Evolutionary conservation across 2,113 vertebrate genomes (phyloP), one percentile per base, ranked within the genome.

Genomic region (Cephalopterus ornatus): DNA sequence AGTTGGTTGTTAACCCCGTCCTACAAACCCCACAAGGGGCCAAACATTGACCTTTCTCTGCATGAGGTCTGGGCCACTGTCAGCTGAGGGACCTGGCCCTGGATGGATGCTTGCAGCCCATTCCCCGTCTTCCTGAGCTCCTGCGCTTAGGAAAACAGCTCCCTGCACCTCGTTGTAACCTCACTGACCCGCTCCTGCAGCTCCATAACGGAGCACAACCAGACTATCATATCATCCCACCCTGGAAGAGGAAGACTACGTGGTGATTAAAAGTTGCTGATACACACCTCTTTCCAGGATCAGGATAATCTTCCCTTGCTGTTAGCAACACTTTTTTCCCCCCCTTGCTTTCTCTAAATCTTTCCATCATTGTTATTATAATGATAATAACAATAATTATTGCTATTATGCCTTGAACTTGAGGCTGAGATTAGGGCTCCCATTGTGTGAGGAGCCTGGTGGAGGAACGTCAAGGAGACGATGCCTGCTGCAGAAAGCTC

Each of bases 231-330:
- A 35, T 12, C 68, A 66, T 59, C 76, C 76, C 83, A 88, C 56
- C 55, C 42, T 84, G 68, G 73, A 95, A 91, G 65, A 84, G 30
- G 46, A 92, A 52, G 47, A 53, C 76, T 85, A 75, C 59, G 65
- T 74, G 50, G 11, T 76, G 82, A 74, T 71, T 80, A 52, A 63
- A 94, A 86, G 65, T 20, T 96, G 88, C 93, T 88, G 90, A 88
- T 92, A 50, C 72, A 86, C 95, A 79, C 85, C 88, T 94, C 93
- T 95, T 95, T 96, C 93, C 93, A 96, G 92, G 96, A 96, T 84
- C 92, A 92, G 74, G 52, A 30, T 90, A 93, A 96, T 90, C 79
- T 94, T 89, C 70, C 41, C 44, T 96, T 84, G 96, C 79, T 95
- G 72, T 86, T 90, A 94, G 92, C 88, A 78, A 92, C 47, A 21